These are phyloP conservation scores for Caenorhabditis elegans DNA, from an alignment of 1,140 invertebrate genomes.

Conservation along the genomic window DNA sequence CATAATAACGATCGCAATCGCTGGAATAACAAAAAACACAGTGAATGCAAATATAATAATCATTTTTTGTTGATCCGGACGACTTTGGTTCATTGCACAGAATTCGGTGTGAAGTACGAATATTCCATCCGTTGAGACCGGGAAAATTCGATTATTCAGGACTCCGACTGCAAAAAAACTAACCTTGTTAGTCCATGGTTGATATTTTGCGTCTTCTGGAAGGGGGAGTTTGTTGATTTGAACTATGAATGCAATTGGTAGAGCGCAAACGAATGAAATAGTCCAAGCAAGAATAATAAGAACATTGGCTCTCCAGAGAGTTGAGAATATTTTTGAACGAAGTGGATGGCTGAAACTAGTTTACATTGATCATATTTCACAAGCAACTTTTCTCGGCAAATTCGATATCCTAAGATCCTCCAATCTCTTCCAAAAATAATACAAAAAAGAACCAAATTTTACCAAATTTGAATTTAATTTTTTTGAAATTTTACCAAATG, in stretches of 20 bases:
- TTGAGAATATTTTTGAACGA: conserved; percentile 62
- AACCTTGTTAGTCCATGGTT: conserved; percentile 43
- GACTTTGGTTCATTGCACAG: conserved; percentile 54
- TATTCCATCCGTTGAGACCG: conserved; percentile 48
- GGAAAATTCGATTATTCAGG: not conserved
- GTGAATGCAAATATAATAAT: conserved; percentile 47
- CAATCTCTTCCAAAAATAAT: too few relatives aligned
- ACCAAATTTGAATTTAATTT: too few relatives aligned
- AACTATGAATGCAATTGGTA: conserved; percentile 60
- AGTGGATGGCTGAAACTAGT: conserved; percentile 58
- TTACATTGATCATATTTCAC: not conserved
- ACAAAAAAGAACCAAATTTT: too few relatives aligned
- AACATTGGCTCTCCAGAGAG: conserved; percentile 53
- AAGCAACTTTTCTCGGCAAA: too few relatives aligned
- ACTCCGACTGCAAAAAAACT: too few relatives aligned
- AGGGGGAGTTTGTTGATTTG: conserved; percentile 57
- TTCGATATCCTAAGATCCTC: too few relatives aligned
- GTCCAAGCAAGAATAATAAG: conserved; percentile 61
- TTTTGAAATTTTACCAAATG: too few relatives aligned
- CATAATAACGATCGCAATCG: conserved; percentile 59
- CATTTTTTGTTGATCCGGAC: conserved; percentile 32
- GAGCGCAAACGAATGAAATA: conserved; percentile 57
- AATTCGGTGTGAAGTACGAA: conserved; percentile 54
- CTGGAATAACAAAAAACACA: conserved; percentile 51
- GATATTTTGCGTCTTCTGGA: conserved; percentile 50